A percentile compares a stretch with the other conserved stretches of the same genome.
Evolutionary conservation across 1,140 invertebrate species (phyloP).

Genomic region (Pogonomyrmex barbatus): DNA sequence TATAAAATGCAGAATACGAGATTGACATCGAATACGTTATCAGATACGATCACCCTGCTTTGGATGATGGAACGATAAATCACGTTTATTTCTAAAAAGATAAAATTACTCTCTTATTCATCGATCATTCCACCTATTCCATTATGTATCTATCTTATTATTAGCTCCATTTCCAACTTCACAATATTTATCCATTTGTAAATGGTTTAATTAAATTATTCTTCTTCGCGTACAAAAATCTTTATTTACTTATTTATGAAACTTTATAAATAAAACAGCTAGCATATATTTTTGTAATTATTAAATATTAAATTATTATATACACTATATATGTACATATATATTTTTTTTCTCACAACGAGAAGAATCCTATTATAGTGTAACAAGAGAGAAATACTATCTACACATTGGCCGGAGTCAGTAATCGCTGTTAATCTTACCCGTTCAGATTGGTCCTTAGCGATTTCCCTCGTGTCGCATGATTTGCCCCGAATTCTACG

Average conservation of each 20-base stretch:
- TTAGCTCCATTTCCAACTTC: conserved; percentile 27
- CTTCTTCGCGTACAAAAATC: not conserved
- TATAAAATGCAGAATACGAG: conserved; percentile 4
- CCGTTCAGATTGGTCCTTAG: conserved; percentile 27
- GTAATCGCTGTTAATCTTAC: conserved; percentile 57
- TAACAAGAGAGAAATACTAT: not conserved
- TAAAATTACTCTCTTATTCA: conserved; percentile 18
- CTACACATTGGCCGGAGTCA: not conserved
- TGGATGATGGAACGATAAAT: conserved; percentile 24
- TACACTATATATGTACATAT: not conserved
- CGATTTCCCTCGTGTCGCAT: conserved; percentile 28
- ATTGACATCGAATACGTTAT: conserved; percentile 5
- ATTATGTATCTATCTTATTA: conserved; percentile 25
- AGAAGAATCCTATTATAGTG: not conserved
- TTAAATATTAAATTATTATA: not conserved
- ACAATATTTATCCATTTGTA: not conserved
- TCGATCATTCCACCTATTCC: not conserved
- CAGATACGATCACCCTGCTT: not conserved
- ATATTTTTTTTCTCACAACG: not conserved
- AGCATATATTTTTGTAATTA: not conserved
- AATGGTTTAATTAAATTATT: conserved; percentile 28
- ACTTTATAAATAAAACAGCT: conserved; percentile 5
- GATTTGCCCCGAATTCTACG: conserved; percentile 57
- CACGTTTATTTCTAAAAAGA: conserved; percentile 19
- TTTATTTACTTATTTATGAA: not conserved